These are phyloP conservation scores for Lepidotrigona ventralis DNA, from an alignment of 1,140 invertebrate species.

Conservation along the genomic window DNA sequence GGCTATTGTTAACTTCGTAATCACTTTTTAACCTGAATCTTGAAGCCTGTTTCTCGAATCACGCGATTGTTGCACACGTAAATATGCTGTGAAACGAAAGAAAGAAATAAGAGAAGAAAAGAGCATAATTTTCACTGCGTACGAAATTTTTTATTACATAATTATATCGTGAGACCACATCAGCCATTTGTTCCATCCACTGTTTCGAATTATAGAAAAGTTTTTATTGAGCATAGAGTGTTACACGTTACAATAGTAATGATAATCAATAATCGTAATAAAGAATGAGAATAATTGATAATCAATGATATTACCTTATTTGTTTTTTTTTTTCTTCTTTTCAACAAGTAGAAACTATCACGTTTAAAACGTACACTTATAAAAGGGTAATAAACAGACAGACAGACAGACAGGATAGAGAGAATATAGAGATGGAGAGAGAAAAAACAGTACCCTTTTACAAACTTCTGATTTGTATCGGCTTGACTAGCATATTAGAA, in stretches of 20 bases:
- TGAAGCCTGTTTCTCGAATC: background rate
- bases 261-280: slow-evolving; percentile 66
- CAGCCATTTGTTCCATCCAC: slow-evolving; percentile 1
- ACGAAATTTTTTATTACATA: background rate
- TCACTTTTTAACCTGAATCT: background rate
- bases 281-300: slow-evolving; percentile 62
- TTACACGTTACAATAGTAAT: slow-evolving; percentile 74
- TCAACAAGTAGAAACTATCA: slow-evolving; percentile 54
- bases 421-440: slow-evolving; percentile 40
- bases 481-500: slow-evolving; percentile 77
- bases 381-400: slow-evolving; percentile 45
- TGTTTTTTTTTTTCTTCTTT: slow-evolving; percentile 5
- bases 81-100: background rate
- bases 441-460: slow-evolving; percentile 55
- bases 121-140: too few species aligned
- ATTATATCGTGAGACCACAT: background rate
- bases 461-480: slow-evolving; percentile 70
- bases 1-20: background rate
- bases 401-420: slow-evolving; percentile 47
- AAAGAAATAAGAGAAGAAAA: background rate
- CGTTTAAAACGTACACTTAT: slow-evolving; percentile 41
- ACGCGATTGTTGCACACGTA: background rate
- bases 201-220: slow-evolving; percentile 75
- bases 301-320: slow-evolving; percentile 62
- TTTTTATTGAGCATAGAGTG: slow-evolving; percentile 77